Evolutionary conservation across 1,140 invertebrate species (phyloP), one percentile per base, ranked within the genome.

Genomic region (Radopholus similis): DNA sequence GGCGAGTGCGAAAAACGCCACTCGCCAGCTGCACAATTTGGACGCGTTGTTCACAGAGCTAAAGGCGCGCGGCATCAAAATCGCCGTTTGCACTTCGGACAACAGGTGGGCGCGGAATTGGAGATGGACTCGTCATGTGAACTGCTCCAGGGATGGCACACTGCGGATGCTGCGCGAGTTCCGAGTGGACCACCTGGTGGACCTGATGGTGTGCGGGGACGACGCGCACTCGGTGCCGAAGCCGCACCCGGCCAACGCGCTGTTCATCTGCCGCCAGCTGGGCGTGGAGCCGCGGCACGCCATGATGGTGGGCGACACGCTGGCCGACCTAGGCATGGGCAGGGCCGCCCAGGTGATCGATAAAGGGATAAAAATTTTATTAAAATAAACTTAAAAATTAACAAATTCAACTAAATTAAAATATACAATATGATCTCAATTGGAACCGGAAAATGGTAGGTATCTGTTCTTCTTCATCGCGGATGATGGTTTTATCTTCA

Each of bases 241-340:
- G 72, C 85, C 85, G 8, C 75, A 80, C 59, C 85, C 85, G 21
- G 77, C 84, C 69, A 86, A 85, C 65, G 85, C 85, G 8, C 71
- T 80, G 57, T 75, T 81, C 54, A 86, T 86, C 51, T 86, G 85
- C 56, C 66, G 77, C 9, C 69, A 78, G 18, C 73, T 86, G 2
- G 79, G 78, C 9, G 80, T 85, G 0, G 74, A 83, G 64, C 85
- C 84, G 44, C 55, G 64, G 77, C 72, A 84, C 13, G 77, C 85
- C 8, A 81, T 83, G 13, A 85, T 86, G 83, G 85, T 86, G 15
- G 85, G 85, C 2, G 85, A 86, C 71, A 85, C 85, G 6, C 75
- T 83, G 21, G 84, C 84, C 9, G 85, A 86, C 72, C 79, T 86
- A 59, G 80, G 79, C 40, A 85, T 86, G 83, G 84, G 83, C 15